A percentile compares a stretch with the other conserved stretches of the same genome.
Evolutionary conservation across 2,797 vertebrate species (phyloP).

Genomic region (Gila robusta): DNA sequence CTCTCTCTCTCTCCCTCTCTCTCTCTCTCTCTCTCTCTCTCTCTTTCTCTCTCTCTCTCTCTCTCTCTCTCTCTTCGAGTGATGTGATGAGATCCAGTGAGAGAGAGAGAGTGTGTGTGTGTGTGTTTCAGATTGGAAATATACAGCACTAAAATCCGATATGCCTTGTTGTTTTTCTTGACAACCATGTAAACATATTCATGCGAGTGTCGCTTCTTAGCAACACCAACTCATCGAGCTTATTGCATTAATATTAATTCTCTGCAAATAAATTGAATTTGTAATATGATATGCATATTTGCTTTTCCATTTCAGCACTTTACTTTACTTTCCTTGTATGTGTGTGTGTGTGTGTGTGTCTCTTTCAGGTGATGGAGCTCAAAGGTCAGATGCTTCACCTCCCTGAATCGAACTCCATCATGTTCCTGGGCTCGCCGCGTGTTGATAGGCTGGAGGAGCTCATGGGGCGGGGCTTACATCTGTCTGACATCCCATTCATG

Average conservation of each 20-base stretch:
- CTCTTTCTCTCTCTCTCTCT: no score
- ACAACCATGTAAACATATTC: slow-evolving; percentile 26
- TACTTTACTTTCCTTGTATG: not conserved
- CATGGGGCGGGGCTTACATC: slow-evolving; percentile 94
- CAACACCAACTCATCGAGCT: not conserved
- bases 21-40: no score
- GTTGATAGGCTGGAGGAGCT: slow-evolving; percentile 98
- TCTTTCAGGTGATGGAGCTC: slow-evolving; percentile 94
- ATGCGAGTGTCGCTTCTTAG: not conserved
- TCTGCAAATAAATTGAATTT: slow-evolving; percentile 20
- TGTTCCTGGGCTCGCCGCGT: slow-evolving; percentile 96
- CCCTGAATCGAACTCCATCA: slow-evolving; percentile 91
- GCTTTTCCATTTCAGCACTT: not conserved
- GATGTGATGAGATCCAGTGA: not conserved
- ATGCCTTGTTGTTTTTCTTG: slow-evolving; percentile 6
- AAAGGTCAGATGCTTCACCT: slow-evolving; percentile 99
- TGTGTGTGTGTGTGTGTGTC: slow-evolving; percentile 37
- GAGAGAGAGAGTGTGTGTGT: not conserved
- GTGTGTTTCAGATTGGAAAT: slow-evolving; percentile 1
- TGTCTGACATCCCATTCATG: slow-evolving; percentile 98
- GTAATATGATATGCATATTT: slow-evolving; percentile 5
- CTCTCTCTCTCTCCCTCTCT: no score
- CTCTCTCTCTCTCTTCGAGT: no score
- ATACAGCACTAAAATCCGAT: not conserved
- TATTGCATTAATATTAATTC: slow-evolving; percentile 21